Base-by-base conservation (phyloP, 1,140 invertebrate genomes). In the Papilio aristodemus region DNA sequence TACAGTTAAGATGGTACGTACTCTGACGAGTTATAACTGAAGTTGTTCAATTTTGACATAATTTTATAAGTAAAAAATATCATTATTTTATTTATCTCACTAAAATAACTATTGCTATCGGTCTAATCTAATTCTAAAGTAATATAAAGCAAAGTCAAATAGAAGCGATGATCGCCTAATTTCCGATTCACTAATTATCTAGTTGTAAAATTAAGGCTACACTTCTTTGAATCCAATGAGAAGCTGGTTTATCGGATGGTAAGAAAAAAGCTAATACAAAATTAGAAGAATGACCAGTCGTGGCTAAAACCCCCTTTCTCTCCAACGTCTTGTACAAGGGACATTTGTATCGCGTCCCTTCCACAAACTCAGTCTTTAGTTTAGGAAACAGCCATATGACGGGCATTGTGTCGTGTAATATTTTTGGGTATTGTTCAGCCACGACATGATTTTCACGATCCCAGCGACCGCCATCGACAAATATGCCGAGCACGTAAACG, bases 221-320 rank as follows among this genome's bases (percentile, higher is more conserved):
- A 74, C 97, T 97, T 63, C 97, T 91, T 90, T 96, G 96, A 2
- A 98, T 95, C 97, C 97, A 98, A 87, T 98, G 97, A 27, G 93
- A 91, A 2, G 95, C 84, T 8, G 94, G 93, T 71, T 93, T 83
- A 69, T 94, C 85, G 0, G 96, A 96, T 14, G 95, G 94, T 19
- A 98, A 86, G 60, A 95, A 92, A 73, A 98, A 93, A 0, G 95
- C 95, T 50, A 98, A 87, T 0, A 98, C 96, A 90, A 96, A 98
- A 92, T 98, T 98, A 0, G 97, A 97, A 0, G 97, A 98, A 89
- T 98, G 97, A 0, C 97, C 97, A 0, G 97, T 98, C 0, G 97
- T 98, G 54, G 96, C 97, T 10, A 96, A 89, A 68, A 95, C 94
- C 9, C 97, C 97, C 77, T 95, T 94, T 70, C 97, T 93, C 72